Percentiles rank a stretch among this genome's conserved stretches.
Evolutionary conservation across 2,888 invertebrate genomes (phyloP).

Genomic region (Sesia apiformis): DNA sequence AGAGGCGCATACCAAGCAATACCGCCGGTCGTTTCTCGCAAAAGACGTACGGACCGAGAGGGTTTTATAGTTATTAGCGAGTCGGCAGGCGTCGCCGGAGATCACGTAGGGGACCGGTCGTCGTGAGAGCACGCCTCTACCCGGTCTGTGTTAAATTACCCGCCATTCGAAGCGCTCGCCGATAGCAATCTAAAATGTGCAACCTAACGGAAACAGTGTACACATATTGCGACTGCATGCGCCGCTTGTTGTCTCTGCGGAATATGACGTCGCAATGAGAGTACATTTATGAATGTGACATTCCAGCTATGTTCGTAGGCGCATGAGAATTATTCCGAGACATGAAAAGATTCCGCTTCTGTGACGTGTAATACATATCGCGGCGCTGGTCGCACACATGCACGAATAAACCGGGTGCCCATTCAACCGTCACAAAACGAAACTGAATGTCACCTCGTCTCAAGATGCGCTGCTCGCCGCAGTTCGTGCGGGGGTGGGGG

Average conservation of each 20-base stretch:
- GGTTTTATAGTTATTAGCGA: conserved; percentile 33
- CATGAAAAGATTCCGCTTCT: conserved; percentile 9
- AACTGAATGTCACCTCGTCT: conserved; percentile 56
- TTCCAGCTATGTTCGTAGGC: conserved; percentile 2
- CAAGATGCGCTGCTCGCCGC: conserved; percentile 46
- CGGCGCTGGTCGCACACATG: conserved; percentile 35
- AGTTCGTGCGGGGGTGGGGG: conserved; percentile 29
- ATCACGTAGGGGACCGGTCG: conserved; percentile 61
- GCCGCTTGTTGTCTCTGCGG: not conserved
- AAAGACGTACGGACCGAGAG: conserved; percentile 7
- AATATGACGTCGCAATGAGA: conserved; percentile 9
- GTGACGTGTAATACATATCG: conserved; percentile 13
- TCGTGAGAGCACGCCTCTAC: conserved; percentile 26
- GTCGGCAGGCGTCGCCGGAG: conserved; percentile 49
- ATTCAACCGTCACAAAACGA: conserved; percentile 58
- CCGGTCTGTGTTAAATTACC: conserved; percentile 26
- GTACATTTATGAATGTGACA: conserved; percentile 13
- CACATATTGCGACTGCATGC: conserved; percentile 7
- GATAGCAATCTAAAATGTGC: conserved; percentile 49
- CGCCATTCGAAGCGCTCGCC: conserved; percentile 16
- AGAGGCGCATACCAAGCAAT: conserved; percentile 29
- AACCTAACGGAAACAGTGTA: conserved; percentile 46
- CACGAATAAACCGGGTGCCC: conserved; percentile 34
- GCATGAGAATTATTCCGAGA: not conserved
- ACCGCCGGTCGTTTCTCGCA: conserved; percentile 13